Percentiles rank a stretch among this genome's conserved stretches.
phyloP scores from a whole-genome alignment of 1,140 invertebrate species.

The Scaptodrosophila lebanonensis region DNA sequence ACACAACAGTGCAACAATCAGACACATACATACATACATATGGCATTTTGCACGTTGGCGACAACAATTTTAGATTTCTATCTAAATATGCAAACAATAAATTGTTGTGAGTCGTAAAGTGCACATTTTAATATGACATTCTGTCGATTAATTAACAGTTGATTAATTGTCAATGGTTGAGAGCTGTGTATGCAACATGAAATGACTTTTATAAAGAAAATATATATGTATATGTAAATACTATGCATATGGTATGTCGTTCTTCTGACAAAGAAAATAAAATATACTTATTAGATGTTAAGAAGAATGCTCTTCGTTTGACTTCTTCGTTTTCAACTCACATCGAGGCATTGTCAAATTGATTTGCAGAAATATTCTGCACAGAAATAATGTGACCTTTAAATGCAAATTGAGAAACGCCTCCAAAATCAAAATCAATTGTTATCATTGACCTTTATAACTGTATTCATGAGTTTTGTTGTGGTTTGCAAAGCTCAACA shows the following conservation, averaged over 20 bases:
- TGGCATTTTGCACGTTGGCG: conserved; percentile 64
- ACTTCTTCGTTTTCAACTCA: no score
- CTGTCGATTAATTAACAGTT: conserved; percentile 69
- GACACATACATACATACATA: conserved; percentile 28
- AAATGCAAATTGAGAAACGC: conserved; percentile 22
- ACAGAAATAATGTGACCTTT: no score
- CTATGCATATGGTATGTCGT: no score
- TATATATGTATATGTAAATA: background rate
- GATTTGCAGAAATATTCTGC: conserved; percentile 32
- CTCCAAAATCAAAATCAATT: conserved; percentile 26
- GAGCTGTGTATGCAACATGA: conserved; percentile 13
- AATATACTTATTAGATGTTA: no score
- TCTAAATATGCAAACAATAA: conserved; percentile 54
- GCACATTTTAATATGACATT: conserved; percentile 67
- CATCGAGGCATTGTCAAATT: no score
- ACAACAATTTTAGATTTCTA: conserved; percentile 62
- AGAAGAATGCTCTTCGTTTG: no score
- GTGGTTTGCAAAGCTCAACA: conserved; percentile 13
- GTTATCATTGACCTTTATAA: conserved; percentile 53
- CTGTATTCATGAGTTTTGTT: no score
- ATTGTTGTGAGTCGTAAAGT: conserved; percentile 55
- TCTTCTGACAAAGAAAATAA: no score
- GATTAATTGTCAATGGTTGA: conserved; percentile 50
- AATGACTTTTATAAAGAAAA: conserved; percentile 4
- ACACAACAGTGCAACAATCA: no score